phyloP scores from a whole-genome alignment of 2,797 vertebrate species.

The Pseudomugil tenellus region DNA sequence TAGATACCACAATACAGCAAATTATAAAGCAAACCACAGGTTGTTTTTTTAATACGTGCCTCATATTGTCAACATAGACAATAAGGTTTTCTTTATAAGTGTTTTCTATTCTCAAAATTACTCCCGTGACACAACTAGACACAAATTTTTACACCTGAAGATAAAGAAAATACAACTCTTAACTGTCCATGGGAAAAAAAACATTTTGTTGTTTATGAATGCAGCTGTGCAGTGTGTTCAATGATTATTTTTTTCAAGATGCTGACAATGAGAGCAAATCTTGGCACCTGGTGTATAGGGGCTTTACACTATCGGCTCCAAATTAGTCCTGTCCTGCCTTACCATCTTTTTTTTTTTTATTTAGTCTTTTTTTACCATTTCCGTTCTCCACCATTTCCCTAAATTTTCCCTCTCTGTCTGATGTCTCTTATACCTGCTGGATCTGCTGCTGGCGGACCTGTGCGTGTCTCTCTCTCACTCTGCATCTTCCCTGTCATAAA shows the following conservation, averaged over 20 bases:
- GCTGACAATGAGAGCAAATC: neutral
- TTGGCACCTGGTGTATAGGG: neutral
- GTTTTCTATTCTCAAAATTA: neutral
- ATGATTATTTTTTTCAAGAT: neutral
- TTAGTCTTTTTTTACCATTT: conserved; percentile 4
- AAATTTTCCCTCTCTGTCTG: conserved; percentile 40
- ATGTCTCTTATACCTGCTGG: conserved; percentile 82
- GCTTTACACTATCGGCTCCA: neutral
- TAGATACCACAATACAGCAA: neutral
- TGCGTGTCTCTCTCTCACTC: conserved; percentile 70
- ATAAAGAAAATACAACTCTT: neutral
- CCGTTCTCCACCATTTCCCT: conserved; percentile 5
- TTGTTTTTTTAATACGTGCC: neutral
- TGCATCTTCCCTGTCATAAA: conserved; percentile 74
- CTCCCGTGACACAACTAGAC: neutral
- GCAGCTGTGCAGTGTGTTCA: neutral
- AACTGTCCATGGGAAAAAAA: neutral
- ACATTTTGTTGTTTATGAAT: too few species aligned
- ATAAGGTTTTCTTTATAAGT: neutral
- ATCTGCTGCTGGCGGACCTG: conserved; percentile 84
- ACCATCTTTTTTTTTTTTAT: neutral
- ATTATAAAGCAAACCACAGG: neutral
- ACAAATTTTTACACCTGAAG: neutral
- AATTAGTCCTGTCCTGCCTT: neutral
- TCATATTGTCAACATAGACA: too few species aligned